phyloP scores from a whole-genome alignment of 2,113 vertebrate species.

The Stigmatopora argus region DNA sequence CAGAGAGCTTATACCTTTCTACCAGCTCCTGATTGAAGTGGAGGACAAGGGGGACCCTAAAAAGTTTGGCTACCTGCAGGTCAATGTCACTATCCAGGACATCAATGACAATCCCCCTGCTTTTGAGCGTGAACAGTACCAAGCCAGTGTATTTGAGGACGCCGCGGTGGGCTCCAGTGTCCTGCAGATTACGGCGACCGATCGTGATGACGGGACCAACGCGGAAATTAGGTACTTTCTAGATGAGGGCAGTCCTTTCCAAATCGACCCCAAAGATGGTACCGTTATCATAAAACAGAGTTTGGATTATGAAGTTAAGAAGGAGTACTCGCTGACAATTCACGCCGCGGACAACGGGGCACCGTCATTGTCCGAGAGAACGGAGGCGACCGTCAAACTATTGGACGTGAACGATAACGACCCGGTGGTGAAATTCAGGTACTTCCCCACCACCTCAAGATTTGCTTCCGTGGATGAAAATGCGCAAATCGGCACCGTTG shows the following conservation, averaged over 20 bases:
- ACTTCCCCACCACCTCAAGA: slow-evolving; percentile 88
- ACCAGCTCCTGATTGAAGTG: slow-evolving; percentile 89
- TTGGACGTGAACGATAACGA: slow-evolving; percentile 95
- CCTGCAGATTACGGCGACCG: slow-evolving; percentile 83
- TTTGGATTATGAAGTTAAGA: slow-evolving; percentile 83
- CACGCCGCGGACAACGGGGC: slow-evolving; percentile 84
- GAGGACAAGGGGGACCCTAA: slow-evolving; percentile 92
- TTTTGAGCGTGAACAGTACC: slow-evolving; percentile 84
- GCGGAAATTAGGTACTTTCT: slow-evolving; percentile 86
- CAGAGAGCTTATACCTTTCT: slow-evolving; percentile 80
- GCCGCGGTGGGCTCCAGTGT: slow-evolving; percentile 83
- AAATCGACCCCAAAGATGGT: slow-evolving; percentile 86
- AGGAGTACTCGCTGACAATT: slow-evolving; percentile 86
- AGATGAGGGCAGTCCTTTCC: slow-evolving; percentile 83
- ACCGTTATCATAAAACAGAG: slow-evolving; percentile 83
- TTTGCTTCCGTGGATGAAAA: slow-evolving; percentile 96
- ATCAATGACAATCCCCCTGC: slow-evolving; percentile 92
- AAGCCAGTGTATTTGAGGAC: slow-evolving; percentile 84
- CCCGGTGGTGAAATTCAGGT: slow-evolving; percentile 89
- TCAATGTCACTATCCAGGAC: slow-evolving; percentile 93
- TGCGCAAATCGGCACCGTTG: slow-evolving; percentile 88
- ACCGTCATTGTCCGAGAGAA: slow-evolving; percentile 82
- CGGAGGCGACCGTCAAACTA: slow-evolving; percentile 85
- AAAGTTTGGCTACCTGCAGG: slow-evolving; percentile 87
- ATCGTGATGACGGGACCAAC: slow-evolving; percentile 90